Conservation (phyloP, 2,797 vertebrate species). For the Cirrhinus molitorella region DNA sequence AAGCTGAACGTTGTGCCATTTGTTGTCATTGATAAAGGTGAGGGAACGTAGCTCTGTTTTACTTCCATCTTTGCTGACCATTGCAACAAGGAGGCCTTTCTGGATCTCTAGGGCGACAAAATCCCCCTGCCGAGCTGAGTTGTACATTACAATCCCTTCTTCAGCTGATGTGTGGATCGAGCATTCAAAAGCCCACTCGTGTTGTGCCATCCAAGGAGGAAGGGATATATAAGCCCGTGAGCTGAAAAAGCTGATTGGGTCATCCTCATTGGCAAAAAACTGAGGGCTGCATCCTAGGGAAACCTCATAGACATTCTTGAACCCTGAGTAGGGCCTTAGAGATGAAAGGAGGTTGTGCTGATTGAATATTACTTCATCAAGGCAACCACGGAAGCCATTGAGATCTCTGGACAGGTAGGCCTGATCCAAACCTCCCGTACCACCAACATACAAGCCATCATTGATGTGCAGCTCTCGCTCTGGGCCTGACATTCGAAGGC, state of each 20-base stretch:
- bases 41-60: constrained; percentile 81
- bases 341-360: constrained; percentile 84
- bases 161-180: constrained; percentile 81
- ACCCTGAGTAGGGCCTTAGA: constrained; percentile 83
- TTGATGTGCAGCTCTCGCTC: constrained; percentile 75
- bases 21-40: constrained; percentile 80
- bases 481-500: constrained; percentile 71
- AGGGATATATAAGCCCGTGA: constrained; percentile 89
- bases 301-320: constrained; percentile 88
- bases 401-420: constrained; percentile 76
- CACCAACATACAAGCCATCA: constrained; percentile 86
- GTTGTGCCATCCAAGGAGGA: constrained; percentile 77
- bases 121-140: constrained; percentile 80
- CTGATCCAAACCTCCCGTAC: constrained; percentile 78
- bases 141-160: constrained; percentile 87
- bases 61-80: constrained; percentile 77
- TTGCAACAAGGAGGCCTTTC: constrained; percentile 81
- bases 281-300: constrained; percentile 90
- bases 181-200: constrained; percentile 79
- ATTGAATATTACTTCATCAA: constrained; percentile 87
- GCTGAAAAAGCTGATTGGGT: constrained; percentile 92
- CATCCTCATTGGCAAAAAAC: constrained; percentile 87
- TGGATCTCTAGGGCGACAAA: constrained; percentile 90
- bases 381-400: constrained; percentile 84
- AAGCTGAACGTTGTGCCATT: constrained; percentile 85